Evolutionary conservation across 1,140 invertebrate genomes (phyloP).

Genomic region (Eriocheir sinensis): DNA sequence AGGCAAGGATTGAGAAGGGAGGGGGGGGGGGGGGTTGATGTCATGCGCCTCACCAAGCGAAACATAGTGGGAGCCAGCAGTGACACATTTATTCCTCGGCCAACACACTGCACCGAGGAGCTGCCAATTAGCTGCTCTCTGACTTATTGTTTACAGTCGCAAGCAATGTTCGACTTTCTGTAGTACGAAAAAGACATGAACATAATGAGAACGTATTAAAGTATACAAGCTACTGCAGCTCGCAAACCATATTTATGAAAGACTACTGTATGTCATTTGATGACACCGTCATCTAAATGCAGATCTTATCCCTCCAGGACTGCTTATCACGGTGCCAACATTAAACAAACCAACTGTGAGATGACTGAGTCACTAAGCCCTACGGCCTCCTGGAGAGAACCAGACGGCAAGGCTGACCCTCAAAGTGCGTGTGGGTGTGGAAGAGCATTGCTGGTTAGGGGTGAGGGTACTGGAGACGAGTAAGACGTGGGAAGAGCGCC

Average conservation of each 20-base stretch:
- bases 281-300: background rate
- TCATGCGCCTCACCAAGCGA: background rate
- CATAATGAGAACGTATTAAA: background rate
- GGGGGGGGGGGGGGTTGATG: background rate
- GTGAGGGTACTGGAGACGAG: background rate
- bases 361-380: background rate
- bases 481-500: background rate
- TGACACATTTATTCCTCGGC: too few relatives aligned
- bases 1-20: background rate
- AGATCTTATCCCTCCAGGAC: background rate
- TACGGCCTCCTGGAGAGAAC: too few relatives aligned
- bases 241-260: background rate
- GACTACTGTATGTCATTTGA: background rate
- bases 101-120: too few relatives aligned
- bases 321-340: background rate
- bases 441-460: background rate
- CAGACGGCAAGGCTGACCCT: too few relatives aligned
- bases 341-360: background rate
- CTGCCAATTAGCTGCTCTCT: too few relatives aligned
- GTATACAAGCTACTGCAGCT: too few relatives aligned
- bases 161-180: too few relatives aligned
- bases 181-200: background rate
- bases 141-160: too few relatives aligned
- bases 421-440: background rate
- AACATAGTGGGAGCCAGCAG: too few relatives aligned